Conservation (phyloP, 2,113 vertebrate species). For the Paramormyrops kingsleyae region DNA sequence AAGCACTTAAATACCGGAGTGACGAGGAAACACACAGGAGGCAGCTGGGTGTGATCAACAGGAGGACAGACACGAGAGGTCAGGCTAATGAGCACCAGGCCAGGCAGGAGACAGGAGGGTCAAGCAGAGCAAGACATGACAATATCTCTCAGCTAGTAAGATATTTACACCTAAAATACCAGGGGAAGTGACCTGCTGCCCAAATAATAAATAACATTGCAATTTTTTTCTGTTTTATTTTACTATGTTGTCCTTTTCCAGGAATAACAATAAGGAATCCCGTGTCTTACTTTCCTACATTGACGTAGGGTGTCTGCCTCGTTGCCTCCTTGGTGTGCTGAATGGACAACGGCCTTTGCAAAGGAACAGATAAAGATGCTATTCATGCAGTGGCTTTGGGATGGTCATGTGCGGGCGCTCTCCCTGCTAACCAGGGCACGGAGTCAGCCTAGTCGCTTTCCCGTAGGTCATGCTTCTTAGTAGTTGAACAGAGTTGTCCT, state of each 20-base stretch:
- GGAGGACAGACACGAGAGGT: too few species aligned
- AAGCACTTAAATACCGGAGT: too few species aligned
- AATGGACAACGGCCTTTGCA: background rate
- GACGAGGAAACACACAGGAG: too few species aligned
- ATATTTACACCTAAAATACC: background rate
- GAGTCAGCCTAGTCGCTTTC: background rate
- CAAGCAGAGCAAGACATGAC: too few species aligned
- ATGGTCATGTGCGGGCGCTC: background rate
- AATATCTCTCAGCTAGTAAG: background rate
- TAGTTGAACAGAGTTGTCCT: background rate
- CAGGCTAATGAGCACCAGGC: too few species aligned
- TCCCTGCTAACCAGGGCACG: background rate
- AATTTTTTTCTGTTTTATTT: background rate
- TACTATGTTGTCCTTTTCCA: background rate
- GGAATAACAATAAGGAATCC: background rate
- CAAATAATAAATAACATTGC: background rate
- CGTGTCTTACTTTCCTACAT: background rate
- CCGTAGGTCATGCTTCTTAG: background rate
- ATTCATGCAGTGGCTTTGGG: background rate
- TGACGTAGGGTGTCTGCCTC: background rate
- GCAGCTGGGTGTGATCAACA: too few species aligned
- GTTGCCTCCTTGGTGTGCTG: background rate
- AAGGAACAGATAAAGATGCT: background rate
- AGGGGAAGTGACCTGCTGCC: background rate
- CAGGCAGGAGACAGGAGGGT: too few species aligned